Base-by-base conservation (phyloP, 2,888 invertebrate genomes). In the Hypolimnas misippus region DNA sequence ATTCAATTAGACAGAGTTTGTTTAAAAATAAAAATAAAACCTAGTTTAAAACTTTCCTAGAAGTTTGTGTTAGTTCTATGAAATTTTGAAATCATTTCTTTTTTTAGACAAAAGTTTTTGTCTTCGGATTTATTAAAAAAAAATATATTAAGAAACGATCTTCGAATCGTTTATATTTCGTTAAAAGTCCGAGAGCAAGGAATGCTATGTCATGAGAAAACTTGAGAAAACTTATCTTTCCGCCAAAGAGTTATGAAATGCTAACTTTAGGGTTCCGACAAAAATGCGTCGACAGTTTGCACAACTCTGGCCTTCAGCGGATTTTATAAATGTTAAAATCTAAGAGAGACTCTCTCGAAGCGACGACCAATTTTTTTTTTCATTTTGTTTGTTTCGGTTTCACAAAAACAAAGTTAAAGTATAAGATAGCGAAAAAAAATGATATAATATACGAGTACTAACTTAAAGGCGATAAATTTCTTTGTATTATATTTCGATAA, bases 211-310 rank as follows among this genome's bases (percentile, higher is more conserved):
- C 86, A 86, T 84, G 84, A 69, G 52, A 73, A 88, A 87, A 86
- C 84, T 89, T 86, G 81, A 80, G 78, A 83, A 86, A 86, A 80
- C 58, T 67, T 67, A 67, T 84, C 84, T 77, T 76, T 73, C 75
- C 73, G 76, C 76, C 78, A 81, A 85, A 83, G 88, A 89, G 87
- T 89, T 89, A 86, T 86, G 84, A 88, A 88, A 89, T 78, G 83
- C 80, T 76, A 87, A 89, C 81, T 89, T 89, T 82, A 73, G 83
- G 84, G 80, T 80, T 79, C 72, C 72, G 73, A 73, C 76, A 83
- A 84, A 87, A 86, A 86, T 82, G 72, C 75, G 81, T 74, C 75
- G 78, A 80, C 79, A 54, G 79, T 84, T 84, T 75, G 70, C 74
- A 71, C 76, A 86, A 89, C 82, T 89, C 83, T 71, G 76, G 75